These are phyloP conservation scores for Unio delphinus DNA, from an alignment of 2,888 invertebrate species.

Conservation along the genomic window DNA sequence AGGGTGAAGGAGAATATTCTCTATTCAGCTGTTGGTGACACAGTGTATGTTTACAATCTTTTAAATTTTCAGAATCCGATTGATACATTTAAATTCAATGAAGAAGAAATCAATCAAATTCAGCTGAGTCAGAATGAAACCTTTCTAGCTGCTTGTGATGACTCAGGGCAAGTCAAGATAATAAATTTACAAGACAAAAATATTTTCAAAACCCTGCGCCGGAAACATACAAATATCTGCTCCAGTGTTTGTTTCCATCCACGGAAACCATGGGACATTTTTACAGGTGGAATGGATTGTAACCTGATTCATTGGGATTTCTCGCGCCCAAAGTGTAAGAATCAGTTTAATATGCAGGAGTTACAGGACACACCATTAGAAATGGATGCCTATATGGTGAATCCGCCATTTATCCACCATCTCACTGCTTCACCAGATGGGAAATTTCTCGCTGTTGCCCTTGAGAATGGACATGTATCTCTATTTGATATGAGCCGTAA, in stretches of 20 bases:
- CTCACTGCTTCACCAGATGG: constrained; percentile 51
- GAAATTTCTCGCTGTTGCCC: constrained; percentile 57
- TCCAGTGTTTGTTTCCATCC: constrained; percentile 63
- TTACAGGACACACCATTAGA: constrained; percentile 51
- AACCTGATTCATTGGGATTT: constrained; percentile 69
- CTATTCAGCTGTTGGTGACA: constrained; percentile 57
- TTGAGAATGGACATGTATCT: constrained; percentile 65
- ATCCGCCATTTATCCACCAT: constrained; percentile 67
- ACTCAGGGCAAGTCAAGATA: constrained; percentile 65
- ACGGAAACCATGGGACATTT: constrained; percentile 58
- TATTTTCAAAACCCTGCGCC: constrained; percentile 61
- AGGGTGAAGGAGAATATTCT: constrained; percentile 51
- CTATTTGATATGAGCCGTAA: constrained; percentile 59
- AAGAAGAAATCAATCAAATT: constrained; percentile 68
- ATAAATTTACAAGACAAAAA: constrained; percentile 59
- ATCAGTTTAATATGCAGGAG: constrained; percentile 66
- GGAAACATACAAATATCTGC: constrained; percentile 69
- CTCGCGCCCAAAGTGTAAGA: constrained; percentile 55
- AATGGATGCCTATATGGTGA: constrained; percentile 60
- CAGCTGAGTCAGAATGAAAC: constrained; percentile 61
- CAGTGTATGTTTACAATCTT: constrained; percentile 52
- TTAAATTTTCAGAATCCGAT: constrained; percentile 46
- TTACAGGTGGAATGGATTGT: constrained; percentile 66
- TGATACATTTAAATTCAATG: constrained; percentile 52
- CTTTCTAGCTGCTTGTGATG: constrained; percentile 66